Conservation (phyloP, 2,797 vertebrate species). For the Poliocrania exsul region DNA sequence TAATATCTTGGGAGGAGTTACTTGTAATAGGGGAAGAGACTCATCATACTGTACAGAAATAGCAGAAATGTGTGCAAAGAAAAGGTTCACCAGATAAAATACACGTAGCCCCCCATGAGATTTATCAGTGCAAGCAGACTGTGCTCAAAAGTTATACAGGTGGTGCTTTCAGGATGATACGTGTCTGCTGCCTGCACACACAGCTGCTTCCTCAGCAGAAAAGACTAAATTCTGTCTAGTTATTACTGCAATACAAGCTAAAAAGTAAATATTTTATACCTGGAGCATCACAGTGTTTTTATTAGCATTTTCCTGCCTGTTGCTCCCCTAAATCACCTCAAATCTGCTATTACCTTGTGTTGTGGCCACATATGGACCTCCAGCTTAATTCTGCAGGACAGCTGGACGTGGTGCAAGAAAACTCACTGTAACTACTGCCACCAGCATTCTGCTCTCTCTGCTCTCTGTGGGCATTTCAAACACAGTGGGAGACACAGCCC, state of each 20-base stretch:
- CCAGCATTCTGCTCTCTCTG: background rate
- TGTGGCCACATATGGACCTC: background rate
- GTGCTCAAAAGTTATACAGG: background rate
- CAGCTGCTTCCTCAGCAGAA: background rate
- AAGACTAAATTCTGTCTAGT: background rate
- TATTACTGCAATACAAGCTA: background rate
- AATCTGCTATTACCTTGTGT: too few species aligned
- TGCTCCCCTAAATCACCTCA: background rate
- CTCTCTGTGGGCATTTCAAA: rapidly evolving
- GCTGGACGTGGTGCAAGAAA: background rate
- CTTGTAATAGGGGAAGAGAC: background rate
- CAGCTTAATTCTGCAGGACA: background rate
- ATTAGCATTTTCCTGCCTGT: background rate
- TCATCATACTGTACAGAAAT: rapidly evolving
- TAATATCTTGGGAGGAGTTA: background rate
- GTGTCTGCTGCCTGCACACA: background rate
- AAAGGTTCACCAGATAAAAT: background rate
- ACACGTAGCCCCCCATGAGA: rapidly evolving
- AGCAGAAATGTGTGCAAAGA: background rate
- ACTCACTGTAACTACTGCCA: too few species aligned
- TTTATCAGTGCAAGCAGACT: background rate
- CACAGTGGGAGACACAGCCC: rapidly evolving
- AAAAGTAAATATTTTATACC: background rate
- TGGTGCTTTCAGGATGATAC: background rate
- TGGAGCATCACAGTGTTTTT: background rate